Percentiles rank a stretch among this genome's conserved stretches.
phyloP scores from a whole-genome alignment of 2,113 vertebrate genomes.

The Rhegmatorhina hoffmannsi region DNA sequence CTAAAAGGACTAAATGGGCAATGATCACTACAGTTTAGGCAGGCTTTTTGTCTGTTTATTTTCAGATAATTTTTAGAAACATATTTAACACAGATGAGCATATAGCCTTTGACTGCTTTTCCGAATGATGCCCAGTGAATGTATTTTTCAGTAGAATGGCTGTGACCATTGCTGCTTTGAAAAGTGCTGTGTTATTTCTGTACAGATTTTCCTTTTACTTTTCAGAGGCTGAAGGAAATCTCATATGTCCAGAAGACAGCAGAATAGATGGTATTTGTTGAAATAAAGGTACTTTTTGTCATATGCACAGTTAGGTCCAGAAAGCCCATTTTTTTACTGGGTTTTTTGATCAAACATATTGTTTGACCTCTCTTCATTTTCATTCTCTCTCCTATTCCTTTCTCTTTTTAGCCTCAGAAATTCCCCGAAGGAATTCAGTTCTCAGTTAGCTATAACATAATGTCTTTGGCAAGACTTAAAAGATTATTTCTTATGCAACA shows the following conservation, averaged over 20 bases:
- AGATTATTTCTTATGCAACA: slow-evolving; percentile 8
- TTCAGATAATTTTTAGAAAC: not conserved
- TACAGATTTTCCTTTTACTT: slow-evolving; percentile 20
- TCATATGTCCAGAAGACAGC: not conserved
- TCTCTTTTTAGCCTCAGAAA: not conserved
- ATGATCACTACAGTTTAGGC: not conserved
- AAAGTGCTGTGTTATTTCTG: not conserved
- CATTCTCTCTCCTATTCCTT: not conserved
- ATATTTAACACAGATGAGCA: not conserved
- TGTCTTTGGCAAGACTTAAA: not conserved
- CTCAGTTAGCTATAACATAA: not conserved
- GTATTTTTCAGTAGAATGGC: not conserved
- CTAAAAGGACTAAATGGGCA: not conserved
- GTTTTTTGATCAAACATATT: not conserved
- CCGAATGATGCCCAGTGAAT: not conserved
- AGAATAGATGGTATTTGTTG: not conserved
- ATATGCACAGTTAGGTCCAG: not conserved
- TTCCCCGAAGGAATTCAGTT: not conserved
- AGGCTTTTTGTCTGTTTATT: not conserved
- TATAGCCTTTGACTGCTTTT: not conserved
- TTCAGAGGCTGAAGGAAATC: not conserved
- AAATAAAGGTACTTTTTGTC: not conserved
- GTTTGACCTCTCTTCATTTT: not conserved
- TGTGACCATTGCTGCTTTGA: not conserved
- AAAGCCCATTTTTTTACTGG: not conserved